Evolutionary conservation across 2,888 invertebrate genomes (phyloP).

Genomic region (Blastobasis adustella): DNA sequence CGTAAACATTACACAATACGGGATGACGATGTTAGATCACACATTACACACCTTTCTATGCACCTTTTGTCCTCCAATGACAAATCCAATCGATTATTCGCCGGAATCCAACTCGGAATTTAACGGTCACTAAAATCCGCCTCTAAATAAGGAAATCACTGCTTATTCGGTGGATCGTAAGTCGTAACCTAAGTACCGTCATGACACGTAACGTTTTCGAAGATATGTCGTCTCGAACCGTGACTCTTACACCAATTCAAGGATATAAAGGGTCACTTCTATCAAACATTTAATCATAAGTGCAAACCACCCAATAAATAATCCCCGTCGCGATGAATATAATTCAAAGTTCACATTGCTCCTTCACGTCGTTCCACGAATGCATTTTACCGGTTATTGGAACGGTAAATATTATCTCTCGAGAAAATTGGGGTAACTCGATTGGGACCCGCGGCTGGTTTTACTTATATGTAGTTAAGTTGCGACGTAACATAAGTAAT

Average conservation of each 20-base stretch:
- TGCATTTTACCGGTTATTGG: conserved; percentile 4
- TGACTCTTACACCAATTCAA: no score
- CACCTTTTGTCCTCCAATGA: conserved; percentile 7
- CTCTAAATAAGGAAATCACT: no score
- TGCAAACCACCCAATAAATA: no score
- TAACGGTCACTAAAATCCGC: conserved; percentile 4
- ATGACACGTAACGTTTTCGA: no score
- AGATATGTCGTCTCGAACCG: no score
- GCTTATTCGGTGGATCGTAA: no score
- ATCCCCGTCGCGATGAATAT: no score
- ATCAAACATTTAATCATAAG: no score
- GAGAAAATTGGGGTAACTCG: conserved; percentile 9
- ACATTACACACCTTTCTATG: conserved; percentile 14
- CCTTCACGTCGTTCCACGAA: conserved; percentile 3
- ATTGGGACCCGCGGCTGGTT: conserved; percentile 5
- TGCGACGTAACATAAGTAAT: conserved; percentile 8
- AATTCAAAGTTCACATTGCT: background rate
- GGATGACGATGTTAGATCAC: conserved; percentile 19
- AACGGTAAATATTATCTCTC: conserved; percentile 12
- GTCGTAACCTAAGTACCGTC: no score
- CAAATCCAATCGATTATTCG: conserved; percentile 6
- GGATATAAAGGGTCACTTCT: no score
- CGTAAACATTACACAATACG: conserved; percentile 20
- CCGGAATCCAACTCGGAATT: conserved; percentile 5
- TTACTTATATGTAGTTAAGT: background rate